Conservation (phyloP, 2,888 invertebrate genomes). For the Junonia oenone region DNA sequence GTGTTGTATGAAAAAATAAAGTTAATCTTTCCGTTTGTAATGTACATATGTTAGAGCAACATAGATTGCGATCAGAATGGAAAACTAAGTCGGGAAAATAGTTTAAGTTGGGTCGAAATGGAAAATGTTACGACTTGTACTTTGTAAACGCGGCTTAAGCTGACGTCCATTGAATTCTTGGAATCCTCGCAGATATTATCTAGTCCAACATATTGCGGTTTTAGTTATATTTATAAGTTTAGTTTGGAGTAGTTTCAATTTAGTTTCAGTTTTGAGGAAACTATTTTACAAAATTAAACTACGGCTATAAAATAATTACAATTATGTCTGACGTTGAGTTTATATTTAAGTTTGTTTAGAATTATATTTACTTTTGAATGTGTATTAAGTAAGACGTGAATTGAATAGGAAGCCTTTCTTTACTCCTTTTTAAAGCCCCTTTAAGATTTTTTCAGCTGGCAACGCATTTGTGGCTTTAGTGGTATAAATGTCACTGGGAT, state of each 20-base stretch:
- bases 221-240: not conserved
- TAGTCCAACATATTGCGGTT: not conserved
- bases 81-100: conserved; percentile 18
- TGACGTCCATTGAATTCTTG: not conserved
- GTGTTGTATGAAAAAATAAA: not conserved
- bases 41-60: not conserved
- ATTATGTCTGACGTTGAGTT: no score
- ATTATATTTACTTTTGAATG: no score
- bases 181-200: not conserved
- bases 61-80: conserved; percentile 5
- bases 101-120: conserved; percentile 21
- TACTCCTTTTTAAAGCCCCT: no score
- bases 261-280: no score
- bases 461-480: no score
- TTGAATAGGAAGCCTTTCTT: no score
- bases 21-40: not conserved
- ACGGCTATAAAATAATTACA: no score
- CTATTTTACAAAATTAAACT: no score
- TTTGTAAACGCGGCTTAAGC: conserved; percentile 14
- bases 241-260: not conserved
- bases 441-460: no score
- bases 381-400: no score
- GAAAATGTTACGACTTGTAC: conserved; percentile 21
- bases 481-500: no score
- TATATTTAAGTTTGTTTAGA: no score